These are phyloP conservation scores for Autographa pulchrina DNA, from an alignment of 2,888 invertebrate genomes.

Conservation along the genomic window DNA sequence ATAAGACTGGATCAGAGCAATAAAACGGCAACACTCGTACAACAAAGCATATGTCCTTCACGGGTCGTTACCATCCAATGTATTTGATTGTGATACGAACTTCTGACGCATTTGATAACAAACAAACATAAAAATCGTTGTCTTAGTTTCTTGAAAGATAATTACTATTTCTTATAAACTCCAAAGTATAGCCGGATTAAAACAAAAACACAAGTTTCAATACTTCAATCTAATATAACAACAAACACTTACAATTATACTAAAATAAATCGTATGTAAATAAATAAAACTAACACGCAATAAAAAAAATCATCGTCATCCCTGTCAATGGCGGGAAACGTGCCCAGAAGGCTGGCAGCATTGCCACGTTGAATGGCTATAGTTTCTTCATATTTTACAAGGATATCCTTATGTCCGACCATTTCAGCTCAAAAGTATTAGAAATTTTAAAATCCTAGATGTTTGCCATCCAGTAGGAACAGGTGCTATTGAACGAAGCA, in stretches of 20 bases:
- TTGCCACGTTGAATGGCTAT: too few species aligned
- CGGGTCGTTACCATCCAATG: conserved; percentile 55
- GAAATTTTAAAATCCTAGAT: neutral
- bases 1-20: conserved; percentile 17
- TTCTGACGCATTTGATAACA: conserved; percentile 48
- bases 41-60: conserved; percentile 52
- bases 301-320: too few species aligned
- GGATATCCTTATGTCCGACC: neutral
- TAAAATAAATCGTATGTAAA: too few species aligned
- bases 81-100: conserved; percentile 34
- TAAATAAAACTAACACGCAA: too few species aligned
- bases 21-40: conserved; percentile 36
- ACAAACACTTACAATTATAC: too few species aligned
- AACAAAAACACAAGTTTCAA: too few species aligned
- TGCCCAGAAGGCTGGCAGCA: too few species aligned
- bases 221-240: too few species aligned
- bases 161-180: too few species aligned
- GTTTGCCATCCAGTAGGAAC: neutral
- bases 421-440: neutral
- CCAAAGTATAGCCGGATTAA: too few species aligned
- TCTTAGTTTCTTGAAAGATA: too few species aligned
- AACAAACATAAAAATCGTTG: neutral
- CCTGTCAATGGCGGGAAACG: too few species aligned
- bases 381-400: neutral
- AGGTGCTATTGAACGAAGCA: neutral